A percentile compares a stretch with the other conserved stretches of the same genome.
Evolutionary conservation across 2,888 invertebrate genomes (phyloP).

Genomic region (Leucophenga montana): DNA sequence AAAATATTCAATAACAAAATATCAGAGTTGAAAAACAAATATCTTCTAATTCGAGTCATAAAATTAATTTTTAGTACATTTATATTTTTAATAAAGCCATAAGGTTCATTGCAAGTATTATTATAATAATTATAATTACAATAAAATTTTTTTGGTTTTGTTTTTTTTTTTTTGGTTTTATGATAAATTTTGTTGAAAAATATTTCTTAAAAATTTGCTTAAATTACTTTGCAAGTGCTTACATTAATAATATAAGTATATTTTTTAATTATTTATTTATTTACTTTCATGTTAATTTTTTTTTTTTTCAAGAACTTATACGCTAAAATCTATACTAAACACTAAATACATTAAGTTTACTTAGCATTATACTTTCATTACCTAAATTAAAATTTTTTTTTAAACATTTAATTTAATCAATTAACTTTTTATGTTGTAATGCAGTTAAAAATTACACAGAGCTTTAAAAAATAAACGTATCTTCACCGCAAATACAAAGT

Average conservation of each 20-base stretch:
- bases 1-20: constrained; percentile 32
- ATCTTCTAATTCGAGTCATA: too few species aligned
- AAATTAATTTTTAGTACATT: neutral
- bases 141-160: neutral
- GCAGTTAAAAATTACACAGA: neutral
- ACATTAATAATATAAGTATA: neutral
- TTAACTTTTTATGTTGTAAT: neutral
- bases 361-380: neutral
- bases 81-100: constrained; percentile 17
- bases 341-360: constrained; percentile 63
- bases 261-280: neutral
- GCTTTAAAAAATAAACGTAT: neutral
- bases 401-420: constrained; percentile 1
- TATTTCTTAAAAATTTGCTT: constrained; percentile 10
- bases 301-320: constrained; percentile 4
- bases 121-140: neutral
- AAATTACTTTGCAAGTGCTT: neutral
- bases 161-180: neutral
- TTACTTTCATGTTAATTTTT: neutral
- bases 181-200: constrained; percentile 4
- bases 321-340: constrained; percentile 38
- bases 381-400: neutral
- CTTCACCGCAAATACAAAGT: too few species aligned
- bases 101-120: constrained; percentile 17
- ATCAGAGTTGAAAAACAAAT: neutral